A percentile compares a stretch with the other conserved stretches of the same genome.
Conservation (phyloP, 2,113 vertebrate species). For the Atherinomorus stipes region DNA sequence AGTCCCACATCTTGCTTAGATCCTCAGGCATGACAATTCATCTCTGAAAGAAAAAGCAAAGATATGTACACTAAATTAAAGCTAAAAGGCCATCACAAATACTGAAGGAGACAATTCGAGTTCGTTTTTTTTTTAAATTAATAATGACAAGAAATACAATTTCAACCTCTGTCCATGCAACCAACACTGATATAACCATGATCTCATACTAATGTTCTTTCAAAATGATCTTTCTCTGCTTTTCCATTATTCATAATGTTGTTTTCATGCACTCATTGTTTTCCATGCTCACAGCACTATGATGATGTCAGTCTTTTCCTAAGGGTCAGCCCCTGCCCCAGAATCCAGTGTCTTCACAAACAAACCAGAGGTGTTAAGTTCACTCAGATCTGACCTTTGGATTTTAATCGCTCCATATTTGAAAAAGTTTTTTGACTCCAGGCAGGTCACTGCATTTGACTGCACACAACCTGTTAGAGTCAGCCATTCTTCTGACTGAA, state of each 20-base stretch:
- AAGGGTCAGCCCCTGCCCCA: conserved; percentile 35
- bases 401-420: conserved; percentile 22
- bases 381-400: not conserved
- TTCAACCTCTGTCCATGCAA: not conserved
- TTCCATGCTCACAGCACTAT: conserved; percentile 30
- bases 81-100: conserved; percentile 1
- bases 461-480: not conserved
- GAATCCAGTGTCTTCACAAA: conserved; percentile 15
- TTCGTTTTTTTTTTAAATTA: too few species aligned
- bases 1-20: conserved; percentile 22
- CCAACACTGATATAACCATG: conserved; percentile 9
- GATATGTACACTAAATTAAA: not conserved
- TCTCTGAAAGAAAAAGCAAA: conserved; percentile 7
- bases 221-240: conserved; percentile 49
- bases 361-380: conserved; percentile 8
- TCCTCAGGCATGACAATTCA: conserved; percentile 10
- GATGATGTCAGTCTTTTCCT: conserved; percentile 46
- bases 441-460: not conserved
- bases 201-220: conserved; percentile 44
- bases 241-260: conserved; percentile 67
- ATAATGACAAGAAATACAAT: conserved; percentile 4
- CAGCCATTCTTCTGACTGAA: not conserved
- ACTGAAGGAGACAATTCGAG: not conserved
- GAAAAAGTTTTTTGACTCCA: not conserved
- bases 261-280: conserved; percentile 54